phyloP scores from a whole-genome alignment of 2,888 invertebrate species.

The Aphrophora alni region DNA sequence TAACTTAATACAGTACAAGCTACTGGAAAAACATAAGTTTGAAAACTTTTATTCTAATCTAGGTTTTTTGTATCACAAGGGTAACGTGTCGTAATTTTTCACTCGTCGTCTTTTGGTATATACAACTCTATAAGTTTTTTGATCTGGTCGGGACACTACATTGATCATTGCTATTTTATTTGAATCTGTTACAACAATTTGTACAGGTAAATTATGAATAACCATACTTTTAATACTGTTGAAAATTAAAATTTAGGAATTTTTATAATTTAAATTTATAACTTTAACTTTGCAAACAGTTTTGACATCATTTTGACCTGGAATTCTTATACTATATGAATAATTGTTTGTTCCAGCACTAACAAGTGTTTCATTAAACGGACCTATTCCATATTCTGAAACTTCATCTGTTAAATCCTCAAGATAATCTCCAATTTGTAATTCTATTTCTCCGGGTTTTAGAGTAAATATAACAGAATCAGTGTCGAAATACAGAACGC shows the following conservation, averaged over 20 bases:
- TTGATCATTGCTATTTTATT: not conserved
- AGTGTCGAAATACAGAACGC: too few relatives aligned
- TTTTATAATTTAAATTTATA: not conserved
- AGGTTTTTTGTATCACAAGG: not conserved
- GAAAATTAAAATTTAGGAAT: not conserved
- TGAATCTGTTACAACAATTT: not conserved
- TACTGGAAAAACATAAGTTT: too few relatives aligned
- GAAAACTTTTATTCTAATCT: not conserved
- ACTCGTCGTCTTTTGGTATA: not conserved
- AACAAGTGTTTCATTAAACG: too few relatives aligned
- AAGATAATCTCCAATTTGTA: too few relatives aligned
- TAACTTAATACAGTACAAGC: too few relatives aligned
- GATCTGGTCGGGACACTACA: not conserved
- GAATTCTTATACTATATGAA: too few relatives aligned
- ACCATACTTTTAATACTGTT: not conserved
- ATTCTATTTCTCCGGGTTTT: too few relatives aligned
- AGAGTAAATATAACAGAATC: too few relatives aligned
- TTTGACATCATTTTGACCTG: not conserved
- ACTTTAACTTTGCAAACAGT: not conserved
- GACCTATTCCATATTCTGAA: too few relatives aligned
- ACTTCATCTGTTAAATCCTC: too few relatives aligned
- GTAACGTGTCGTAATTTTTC: slow-evolving; percentile 1
- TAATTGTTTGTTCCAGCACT: too few relatives aligned
- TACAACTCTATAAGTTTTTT: not conserved
- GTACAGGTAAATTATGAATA: not conserved